phyloP scores from a whole-genome alignment of 2,797 vertebrate genomes.

The Falco cherrug region DNA sequence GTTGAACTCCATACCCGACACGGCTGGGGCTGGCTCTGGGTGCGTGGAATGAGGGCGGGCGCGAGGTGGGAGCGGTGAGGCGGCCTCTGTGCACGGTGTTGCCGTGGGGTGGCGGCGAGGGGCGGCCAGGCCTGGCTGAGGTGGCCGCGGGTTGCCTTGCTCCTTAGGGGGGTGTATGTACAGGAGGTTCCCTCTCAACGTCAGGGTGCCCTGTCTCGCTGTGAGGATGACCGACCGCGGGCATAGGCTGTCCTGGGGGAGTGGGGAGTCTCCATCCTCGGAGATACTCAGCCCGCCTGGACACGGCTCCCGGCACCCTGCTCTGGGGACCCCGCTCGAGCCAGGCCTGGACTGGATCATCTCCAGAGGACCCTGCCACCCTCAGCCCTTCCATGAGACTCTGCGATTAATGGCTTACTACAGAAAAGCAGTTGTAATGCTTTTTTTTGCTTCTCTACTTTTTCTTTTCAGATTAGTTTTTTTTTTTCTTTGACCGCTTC shows the following conservation, averaged over 20 bases:
- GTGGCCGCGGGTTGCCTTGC: accelerated
- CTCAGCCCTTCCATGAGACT: neutral
- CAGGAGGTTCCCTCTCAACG: neutral
- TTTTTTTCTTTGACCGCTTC: neutral
- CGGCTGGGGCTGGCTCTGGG: accelerated
- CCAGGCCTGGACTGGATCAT: no score
- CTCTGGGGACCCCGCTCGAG: no score
- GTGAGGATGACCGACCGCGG: accelerated
- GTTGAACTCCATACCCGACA: accelerated
- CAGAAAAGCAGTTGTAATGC: neutral
- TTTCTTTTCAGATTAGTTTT: neutral
- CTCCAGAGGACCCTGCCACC: no score
- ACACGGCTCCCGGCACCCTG: accelerated
- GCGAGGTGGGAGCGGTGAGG: accelerated
- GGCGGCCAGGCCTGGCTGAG: neutral
- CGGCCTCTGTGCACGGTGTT: neutral
- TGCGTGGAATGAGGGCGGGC: accelerated
- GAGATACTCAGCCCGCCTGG: accelerated
- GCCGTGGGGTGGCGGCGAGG: accelerated
- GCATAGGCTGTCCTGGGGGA: neutral
- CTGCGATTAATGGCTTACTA: neutral
- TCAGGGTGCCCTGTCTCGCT: accelerated
- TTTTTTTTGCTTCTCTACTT: accelerated
- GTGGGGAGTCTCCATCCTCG: neutral
- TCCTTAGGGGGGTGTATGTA: accelerated